These are phyloP conservation scores for Carterocephalus palaemon DNA, from an alignment of 2,888 invertebrate genomes.

Conservation along the genomic window DNA sequence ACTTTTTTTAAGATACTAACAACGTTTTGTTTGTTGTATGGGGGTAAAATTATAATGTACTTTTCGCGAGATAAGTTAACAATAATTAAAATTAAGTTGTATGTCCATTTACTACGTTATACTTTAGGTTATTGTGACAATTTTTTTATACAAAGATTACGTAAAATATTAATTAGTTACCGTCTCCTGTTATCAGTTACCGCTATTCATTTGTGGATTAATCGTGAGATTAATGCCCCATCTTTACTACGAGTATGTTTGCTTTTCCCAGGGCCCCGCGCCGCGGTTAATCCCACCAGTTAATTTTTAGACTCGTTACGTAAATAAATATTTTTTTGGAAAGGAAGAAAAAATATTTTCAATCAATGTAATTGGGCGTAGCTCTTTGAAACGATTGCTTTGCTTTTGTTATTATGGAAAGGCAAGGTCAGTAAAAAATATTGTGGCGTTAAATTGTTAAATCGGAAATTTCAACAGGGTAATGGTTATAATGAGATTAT, in stretches of 20 bases:
- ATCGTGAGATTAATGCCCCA: slow-evolving; percentile 49
- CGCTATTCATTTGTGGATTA: slow-evolving; percentile 64
- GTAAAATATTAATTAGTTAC: not conserved
- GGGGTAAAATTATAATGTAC: too few relatives aligned
- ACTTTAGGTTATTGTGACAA: too few relatives aligned
- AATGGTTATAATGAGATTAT: slow-evolving; percentile 25
- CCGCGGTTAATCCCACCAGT: slow-evolving; percentile 59
- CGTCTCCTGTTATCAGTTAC: slow-evolving; percentile 36
- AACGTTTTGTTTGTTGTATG: too few relatives aligned
- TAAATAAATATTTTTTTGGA: too few relatives aligned
- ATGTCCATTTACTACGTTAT: too few relatives aligned
- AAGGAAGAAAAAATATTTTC: slow-evolving; percentile 20
- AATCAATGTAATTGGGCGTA: slow-evolving; percentile 29
- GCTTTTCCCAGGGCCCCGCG: slow-evolving; percentile 68
- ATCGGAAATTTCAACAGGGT: slow-evolving; percentile 33
- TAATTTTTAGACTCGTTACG: slow-evolving; percentile 66
- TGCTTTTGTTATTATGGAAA: slow-evolving; percentile 32
- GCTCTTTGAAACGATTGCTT: slow-evolving; percentile 28
- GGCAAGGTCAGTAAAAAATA: slow-evolving; percentile 38
- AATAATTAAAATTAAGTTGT: too few relatives aligned
- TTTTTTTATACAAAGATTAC: too few relatives aligned
- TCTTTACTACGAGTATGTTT: slow-evolving; percentile 53
- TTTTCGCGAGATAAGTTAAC: too few relatives aligned
- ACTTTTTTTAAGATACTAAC: too few relatives aligned
- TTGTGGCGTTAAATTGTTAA: slow-evolving; percentile 40